Percentiles rank a stretch among this genome's conserved stretches.
phyloP scores from a whole-genome alignment of 2,113 vertebrate species.

The Chunga burmeisteri region DNA sequence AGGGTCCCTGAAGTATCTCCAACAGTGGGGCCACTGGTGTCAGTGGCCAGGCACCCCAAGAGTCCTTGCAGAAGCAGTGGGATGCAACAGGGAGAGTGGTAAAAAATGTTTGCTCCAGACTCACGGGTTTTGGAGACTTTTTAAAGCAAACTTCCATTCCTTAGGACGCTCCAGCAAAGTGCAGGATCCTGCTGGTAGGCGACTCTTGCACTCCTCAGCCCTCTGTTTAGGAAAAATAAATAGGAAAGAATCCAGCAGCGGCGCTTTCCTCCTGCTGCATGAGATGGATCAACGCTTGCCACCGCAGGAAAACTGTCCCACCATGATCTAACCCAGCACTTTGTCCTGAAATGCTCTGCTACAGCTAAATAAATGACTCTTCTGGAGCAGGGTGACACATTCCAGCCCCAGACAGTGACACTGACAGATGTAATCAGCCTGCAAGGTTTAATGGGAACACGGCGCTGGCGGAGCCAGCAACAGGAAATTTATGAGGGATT shows the following conservation, averaged over 20 bases:
- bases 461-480: not conserved
- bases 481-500: not conserved
- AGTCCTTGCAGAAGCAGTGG: not conserved
- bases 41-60: accelerated
- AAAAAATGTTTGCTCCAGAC: not conserved
- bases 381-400: constrained; percentile 51
- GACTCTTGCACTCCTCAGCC: not conserved
- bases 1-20: not conserved
- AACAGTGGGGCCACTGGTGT: not conserved
- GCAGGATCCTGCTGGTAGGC: constrained; percentile 1
- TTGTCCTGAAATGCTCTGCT: constrained; percentile 68
- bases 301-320: constrained; percentile 10
- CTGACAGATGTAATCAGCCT: constrained; percentile 52
- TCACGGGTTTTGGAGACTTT: not conserved
- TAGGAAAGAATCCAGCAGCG: constrained; percentile 60
- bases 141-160: not conserved
- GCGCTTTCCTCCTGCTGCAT: accelerated
- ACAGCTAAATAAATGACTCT: not conserved
- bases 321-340: constrained; percentile 42
- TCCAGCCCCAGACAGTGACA: constrained; percentile 57
- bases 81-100: not conserved
- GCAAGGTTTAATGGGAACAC: constrained; percentile 2
- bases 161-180: not conserved
- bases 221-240: constrained; percentile 66
- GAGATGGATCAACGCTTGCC: constrained; percentile 24